Conservation (phyloP, 2,797 vertebrate species). For the Falco concolor region DNA sequence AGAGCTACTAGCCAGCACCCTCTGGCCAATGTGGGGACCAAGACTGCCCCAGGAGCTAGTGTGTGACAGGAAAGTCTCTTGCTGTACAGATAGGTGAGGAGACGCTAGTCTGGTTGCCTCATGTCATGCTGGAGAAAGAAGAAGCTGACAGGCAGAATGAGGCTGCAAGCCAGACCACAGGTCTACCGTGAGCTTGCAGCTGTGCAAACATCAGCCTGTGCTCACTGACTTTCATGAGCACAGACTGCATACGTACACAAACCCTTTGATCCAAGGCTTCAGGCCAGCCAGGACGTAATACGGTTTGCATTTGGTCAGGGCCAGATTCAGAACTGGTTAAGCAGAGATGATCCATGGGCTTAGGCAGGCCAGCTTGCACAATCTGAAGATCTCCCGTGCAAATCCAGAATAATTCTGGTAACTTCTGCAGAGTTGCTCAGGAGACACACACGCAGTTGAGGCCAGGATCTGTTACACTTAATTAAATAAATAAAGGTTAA, state of each 20-base stretch:
- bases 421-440: background rate
- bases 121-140: background rate
- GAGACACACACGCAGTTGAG: background rate
- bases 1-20: background rate
- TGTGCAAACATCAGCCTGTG: background rate
- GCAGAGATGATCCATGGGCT: background rate
- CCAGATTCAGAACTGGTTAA: background rate
- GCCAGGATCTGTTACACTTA: background rate
- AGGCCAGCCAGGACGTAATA: background rate
- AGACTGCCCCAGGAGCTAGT: background rate
- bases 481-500: slow-evolving; percentile 39
- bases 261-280: background rate
- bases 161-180: background rate
- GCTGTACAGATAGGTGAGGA: background rate
- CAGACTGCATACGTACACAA: background rate
- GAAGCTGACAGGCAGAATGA: background rate
- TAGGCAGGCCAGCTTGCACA: background rate
- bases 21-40: background rate
- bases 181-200: background rate
- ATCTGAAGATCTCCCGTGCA: background rate
- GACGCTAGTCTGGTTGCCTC: background rate
- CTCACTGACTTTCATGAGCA: background rate
- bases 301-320: background rate
- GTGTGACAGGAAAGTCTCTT: background rate
- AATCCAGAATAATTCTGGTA: background rate